Percentiles rank a stretch among this genome's conserved stretches.
These are phyloP conservation scores for Cotesia glomerata DNA, from an alignment of 1,140 invertebrate species.

Conservation along the genomic window DNA sequence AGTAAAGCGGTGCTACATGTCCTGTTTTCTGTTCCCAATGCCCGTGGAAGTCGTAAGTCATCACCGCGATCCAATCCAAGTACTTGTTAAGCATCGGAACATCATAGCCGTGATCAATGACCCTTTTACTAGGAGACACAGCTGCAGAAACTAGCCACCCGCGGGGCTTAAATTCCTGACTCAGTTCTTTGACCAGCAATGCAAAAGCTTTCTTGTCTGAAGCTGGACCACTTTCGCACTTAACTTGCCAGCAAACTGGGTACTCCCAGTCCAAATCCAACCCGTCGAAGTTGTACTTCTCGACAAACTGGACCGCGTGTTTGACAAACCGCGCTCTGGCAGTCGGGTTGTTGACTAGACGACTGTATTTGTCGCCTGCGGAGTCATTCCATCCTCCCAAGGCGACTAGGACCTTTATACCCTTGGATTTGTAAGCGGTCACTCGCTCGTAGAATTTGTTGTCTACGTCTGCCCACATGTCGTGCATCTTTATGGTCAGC, in stretches of 20 bases:
- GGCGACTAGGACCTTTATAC: conserved; percentile 60
- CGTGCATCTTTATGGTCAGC: conserved; percentile 67
- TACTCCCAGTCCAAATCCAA: conserved; percentile 79
- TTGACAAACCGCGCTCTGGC: conserved; percentile 73
- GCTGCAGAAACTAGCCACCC: conserved; percentile 65
- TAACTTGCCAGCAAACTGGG: conserved; percentile 73
- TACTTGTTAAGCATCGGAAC: conserved; percentile 73
- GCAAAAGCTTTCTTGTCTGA: conserved; percentile 67
- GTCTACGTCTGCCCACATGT: conserved; percentile 72
- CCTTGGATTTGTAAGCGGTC: conserved; percentile 64
- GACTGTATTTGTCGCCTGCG: conserved; percentile 78
- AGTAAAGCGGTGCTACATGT: conserved; percentile 80
- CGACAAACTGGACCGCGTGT: conserved; percentile 74
- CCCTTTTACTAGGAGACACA: conserved; percentile 67
- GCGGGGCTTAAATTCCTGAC: conserved; percentile 64
- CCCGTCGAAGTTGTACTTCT: conserved; percentile 80
- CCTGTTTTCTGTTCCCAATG: conserved; percentile 86
- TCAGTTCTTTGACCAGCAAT: conserved; percentile 64
- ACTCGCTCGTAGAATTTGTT: conserved; percentile 74
- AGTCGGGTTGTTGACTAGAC: conserved; percentile 74
- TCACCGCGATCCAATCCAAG: conserved; percentile 85
- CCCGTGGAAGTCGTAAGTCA: conserved; percentile 87
- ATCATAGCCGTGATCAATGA: conserved; percentile 72
- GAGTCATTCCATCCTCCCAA: conserved; percentile 64
- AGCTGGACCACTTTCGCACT: conserved; percentile 66